A percentile compares a stretch with the other conserved stretches of the same genome.
phyloP scores from a whole-genome alignment of 2,888 invertebrate species.

The Phengaris arion region DNA sequence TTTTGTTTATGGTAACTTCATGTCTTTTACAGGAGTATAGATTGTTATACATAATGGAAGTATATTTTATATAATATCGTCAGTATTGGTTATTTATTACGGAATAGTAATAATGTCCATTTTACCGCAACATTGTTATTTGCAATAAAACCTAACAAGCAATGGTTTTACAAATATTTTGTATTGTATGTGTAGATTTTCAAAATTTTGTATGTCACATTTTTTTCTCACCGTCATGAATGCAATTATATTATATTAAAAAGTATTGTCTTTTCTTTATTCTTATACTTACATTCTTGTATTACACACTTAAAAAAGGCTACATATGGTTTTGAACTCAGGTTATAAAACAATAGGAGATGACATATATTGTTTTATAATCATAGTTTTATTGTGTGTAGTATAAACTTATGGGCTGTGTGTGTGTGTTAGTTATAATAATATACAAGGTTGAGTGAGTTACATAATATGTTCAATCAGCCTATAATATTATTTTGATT shows the following conservation, averaged over 20 bases:
- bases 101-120: slow-evolving; percentile 40
- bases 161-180: slow-evolving; percentile 31
- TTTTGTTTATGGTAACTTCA: slow-evolving; percentile 48
- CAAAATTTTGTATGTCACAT: slow-evolving; percentile 54
- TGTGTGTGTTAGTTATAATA: no score
- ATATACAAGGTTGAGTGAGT: no score
- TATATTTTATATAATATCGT: slow-evolving; percentile 57
- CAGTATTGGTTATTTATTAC: slow-evolving; percentile 48
- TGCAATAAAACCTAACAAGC: slow-evolving; percentile 24
- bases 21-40: slow-evolving; percentile 63
- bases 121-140: slow-evolving; percentile 33
- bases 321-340: no score
- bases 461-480: no score
- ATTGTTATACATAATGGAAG: slow-evolving; percentile 63
- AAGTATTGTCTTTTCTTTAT: slow-evolving; percentile 46
- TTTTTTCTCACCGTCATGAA: slow-evolving; percentile 63
- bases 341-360: no score
- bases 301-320: no score
- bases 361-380: no score
- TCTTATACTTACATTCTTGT: slow-evolving; percentile 26
- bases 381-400: no score
- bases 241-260: slow-evolving; percentile 47
- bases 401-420: no score
- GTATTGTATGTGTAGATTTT: slow-evolving; percentile 45
- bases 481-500: no score